Evolutionary conservation across 92 coral and sea anemone species (phyloP), one percentile per base, ranked within the genome.

Genomic region (Paramuricea clavata): DNA sequence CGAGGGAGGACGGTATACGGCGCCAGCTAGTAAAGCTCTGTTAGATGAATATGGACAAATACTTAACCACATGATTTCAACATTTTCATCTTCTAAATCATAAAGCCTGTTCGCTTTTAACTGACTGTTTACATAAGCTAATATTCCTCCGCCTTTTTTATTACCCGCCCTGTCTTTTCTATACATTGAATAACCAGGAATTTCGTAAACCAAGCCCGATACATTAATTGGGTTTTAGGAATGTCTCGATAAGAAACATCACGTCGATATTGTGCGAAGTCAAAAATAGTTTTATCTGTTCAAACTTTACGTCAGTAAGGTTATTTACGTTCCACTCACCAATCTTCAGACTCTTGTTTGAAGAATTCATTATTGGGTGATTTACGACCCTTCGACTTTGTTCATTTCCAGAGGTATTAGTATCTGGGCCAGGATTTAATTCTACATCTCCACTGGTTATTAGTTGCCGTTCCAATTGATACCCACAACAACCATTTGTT

Each of bases 241-340:
- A 67, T 23, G 39, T 67, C 74, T 67, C 74, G 41, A 67, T 67
- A 30, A 82, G 61, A 44, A 82, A 75, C 52, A 47, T 47, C 87
- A 82, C 87, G 47, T 82, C 78, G 69, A 82, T 65, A 67, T 82
- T 75, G 60, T 73, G 77, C 56, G 76, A 82, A 54, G 86, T 82
- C 56, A 82, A 64, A 16, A 67, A 81, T 31, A 39, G 52, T 56
- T 64, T 81, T 62, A 39, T 41, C 86, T 64, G 86, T 27, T 81
- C 86, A 81, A 89, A 57, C 75, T 85, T 89, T 12, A 62, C 34
- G 69, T 87, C 82, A 47, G 91, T 87, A 31, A 87, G 73, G 25
- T 54, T 50, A 81, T 81, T 81, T 34, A 87, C 49, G 54, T 87
- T 81, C 91, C 91, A 81, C 57, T 87, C 71, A 25, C 71, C 71